Conservation (phyloP, 2,113 vertebrate genomes). For the Ursus arctos region DNA sequence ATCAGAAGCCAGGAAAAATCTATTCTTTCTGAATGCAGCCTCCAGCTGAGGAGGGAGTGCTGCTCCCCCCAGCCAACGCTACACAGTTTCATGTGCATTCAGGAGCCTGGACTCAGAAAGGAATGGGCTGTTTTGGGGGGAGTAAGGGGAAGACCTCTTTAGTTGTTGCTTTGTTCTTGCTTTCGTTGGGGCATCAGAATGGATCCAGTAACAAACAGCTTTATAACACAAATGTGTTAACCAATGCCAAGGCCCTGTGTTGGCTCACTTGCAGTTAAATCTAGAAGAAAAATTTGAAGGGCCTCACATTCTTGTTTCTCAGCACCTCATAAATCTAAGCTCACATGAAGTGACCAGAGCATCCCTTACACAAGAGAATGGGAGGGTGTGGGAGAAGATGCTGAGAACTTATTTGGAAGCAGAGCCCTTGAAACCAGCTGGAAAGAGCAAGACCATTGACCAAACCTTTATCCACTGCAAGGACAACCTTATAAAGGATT, state of each 20-base stretch:
- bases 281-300: neutral
- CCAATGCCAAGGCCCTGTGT: neutral
- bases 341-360: slow-evolving; percentile 32
- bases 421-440: neutral
- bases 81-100: neutral
- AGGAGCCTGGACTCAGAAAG: neutral
- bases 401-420: neutral
- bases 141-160: neutral
- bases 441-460: slow-evolving; percentile 16
- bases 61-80: fast-evolving
- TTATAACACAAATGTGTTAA: neutral
- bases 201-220: neutral
- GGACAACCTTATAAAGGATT: slow-evolving; percentile 20
- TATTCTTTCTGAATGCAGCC: slow-evolving; percentile 55
- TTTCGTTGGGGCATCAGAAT: slow-evolving; percentile 23
- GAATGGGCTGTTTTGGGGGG: neutral
- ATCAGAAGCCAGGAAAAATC: slow-evolving; percentile 43
- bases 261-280: slow-evolving; percentile 14
- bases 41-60: slow-evolving; percentile 37
- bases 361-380: slow-evolving; percentile 21
- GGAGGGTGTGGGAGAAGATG: neutral
- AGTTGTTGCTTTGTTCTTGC: slow-evolving; percentile 62
- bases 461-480: slow-evolving; percentile 50
- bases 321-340: slow-evolving; percentile 59
- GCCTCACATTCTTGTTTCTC: neutral